A percentile compares a stretch with the other conserved stretches of the same genome.
Conservation (phyloP, 2,113 vertebrate genomes). For the Hemiscyllium ocellatum region DNA sequence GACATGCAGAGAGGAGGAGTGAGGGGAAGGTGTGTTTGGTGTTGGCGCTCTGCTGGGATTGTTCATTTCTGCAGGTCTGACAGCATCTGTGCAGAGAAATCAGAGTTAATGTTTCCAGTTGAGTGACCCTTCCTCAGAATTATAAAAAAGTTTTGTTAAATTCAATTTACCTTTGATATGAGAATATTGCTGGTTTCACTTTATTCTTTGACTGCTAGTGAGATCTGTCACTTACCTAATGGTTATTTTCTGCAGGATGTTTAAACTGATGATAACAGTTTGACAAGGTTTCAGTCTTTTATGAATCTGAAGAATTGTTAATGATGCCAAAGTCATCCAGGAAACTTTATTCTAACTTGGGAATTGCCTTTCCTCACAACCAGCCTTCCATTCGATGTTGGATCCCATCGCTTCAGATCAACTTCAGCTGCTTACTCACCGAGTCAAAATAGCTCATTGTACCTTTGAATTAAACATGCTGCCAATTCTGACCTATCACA, state of each 20-base stretch:
- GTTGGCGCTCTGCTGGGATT: too few species aligned
- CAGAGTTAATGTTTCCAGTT: too few species aligned
- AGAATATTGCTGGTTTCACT: too few species aligned
- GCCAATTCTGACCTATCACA: neutral
- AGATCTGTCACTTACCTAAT: too few species aligned
- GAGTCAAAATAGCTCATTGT: neutral
- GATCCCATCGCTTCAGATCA: neutral
- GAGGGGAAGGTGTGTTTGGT: too few species aligned
- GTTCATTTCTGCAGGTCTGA: too few species aligned
- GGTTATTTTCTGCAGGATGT: neutral
- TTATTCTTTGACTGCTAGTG: too few species aligned
- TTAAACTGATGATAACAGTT: neutral
- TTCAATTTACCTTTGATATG: too few species aligned
- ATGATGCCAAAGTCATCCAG: neutral
- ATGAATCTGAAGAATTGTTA: neutral
- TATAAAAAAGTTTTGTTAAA: too few species aligned
- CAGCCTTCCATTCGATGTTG: neutral
- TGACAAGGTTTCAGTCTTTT: neutral
- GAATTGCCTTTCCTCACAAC: neutral
- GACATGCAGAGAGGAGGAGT: too few species aligned
- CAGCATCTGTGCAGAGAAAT: too few species aligned
- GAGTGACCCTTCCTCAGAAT: too few species aligned
- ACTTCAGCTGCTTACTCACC: neutral
- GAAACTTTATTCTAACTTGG: neutral
- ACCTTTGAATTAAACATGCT: neutral